These are phyloP conservation scores for Lagria hirta DNA, from an alignment of 2,888 invertebrate genomes.

Conservation along the genomic window DNA sequence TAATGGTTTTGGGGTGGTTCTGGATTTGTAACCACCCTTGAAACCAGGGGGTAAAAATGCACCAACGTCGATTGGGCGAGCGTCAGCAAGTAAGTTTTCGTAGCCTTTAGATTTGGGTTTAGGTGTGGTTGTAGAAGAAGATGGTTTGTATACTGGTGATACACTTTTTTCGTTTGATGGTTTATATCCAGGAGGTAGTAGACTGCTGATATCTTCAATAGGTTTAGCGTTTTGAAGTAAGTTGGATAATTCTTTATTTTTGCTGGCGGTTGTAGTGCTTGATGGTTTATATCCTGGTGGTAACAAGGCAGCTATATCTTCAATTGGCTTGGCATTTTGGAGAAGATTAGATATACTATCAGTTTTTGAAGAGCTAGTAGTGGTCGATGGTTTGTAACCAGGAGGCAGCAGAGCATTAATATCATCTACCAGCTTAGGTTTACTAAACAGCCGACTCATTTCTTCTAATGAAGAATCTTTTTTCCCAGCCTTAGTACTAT, in stretches of 20 bases:
- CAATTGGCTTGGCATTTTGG: conserved; percentile 45
- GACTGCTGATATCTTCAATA: conserved; percentile 63
- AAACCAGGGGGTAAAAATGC: conserved; percentile 67
- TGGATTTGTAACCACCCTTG: conserved; percentile 57
- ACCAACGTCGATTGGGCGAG: conserved; percentile 56
- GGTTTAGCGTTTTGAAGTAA: too few species aligned
- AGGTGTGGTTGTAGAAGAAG: too few species aligned
- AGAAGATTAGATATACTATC: conserved; percentile 24
- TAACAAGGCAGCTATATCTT: conserved; percentile 57
- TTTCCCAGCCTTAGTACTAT: too few species aligned
- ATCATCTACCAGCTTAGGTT: conserved; percentile 55
- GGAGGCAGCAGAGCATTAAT: conserved; percentile 66
- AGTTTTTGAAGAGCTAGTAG: too few species aligned
- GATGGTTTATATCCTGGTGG: conserved; percentile 63
- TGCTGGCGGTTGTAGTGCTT: too few species aligned
- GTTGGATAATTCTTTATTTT: too few species aligned
- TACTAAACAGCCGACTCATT: too few species aligned
- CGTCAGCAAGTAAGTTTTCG: conserved; percentile 31
- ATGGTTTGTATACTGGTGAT: too few species aligned
- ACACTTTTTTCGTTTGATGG: too few species aligned
- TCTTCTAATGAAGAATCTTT: too few species aligned
- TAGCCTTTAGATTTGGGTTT: conserved; percentile 9
- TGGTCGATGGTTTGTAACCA: conserved; percentile 58
- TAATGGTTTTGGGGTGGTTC: conserved; percentile 33
- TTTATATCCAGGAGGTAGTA: conserved; percentile 67